These are phyloP conservation scores for Ophthalmolycus amberensis DNA, from an alignment of 2,113 vertebrate genomes.

Conservation along the genomic window DNA sequence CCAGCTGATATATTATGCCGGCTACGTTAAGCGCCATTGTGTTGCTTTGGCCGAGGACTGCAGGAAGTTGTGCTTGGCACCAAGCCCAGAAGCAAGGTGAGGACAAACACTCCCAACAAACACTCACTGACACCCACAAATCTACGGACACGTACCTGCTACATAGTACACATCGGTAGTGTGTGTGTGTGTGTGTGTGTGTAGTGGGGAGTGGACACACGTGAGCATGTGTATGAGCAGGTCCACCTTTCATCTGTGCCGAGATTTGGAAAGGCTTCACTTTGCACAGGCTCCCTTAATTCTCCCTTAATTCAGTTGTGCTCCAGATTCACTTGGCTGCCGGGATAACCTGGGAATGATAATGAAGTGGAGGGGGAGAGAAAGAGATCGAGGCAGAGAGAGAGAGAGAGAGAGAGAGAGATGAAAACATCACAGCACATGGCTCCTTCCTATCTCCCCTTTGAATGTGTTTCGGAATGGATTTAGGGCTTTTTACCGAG, in stretches of 20 bases:
- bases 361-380: constrained; percentile 84
- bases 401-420: constrained; percentile 27
- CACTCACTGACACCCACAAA: constrained; percentile 54
- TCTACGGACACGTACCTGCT: constrained; percentile 35
- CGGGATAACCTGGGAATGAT: constrained; percentile 91
- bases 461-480: constrained; percentile 91
- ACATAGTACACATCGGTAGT: neutral
- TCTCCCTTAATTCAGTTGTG: constrained; percentile 94
- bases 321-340: constrained; percentile 90
- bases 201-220: neutral
- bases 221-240: constrained; percentile 23
- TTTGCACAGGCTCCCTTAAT: constrained; percentile 89
- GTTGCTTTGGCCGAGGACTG: constrained; percentile 54
- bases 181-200: constrained; percentile 13
- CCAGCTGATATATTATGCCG: constrained; percentile 86
- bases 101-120: constrained; percentile 67
- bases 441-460: constrained; percentile 83
- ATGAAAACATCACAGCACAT: constrained; percentile 85
- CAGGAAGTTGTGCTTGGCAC: constrained; percentile 71
- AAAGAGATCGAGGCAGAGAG: constrained; percentile 9
- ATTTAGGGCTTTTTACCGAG: constrained; percentile 91
- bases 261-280: constrained; percentile 91
- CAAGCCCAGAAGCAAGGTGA: constrained; percentile 74
- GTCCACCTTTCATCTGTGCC: constrained; percentile 88
- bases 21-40: constrained; percentile 84